Conservation (phyloP, 2,797 vertebrate genomes). For the Halcyon chelicuti region DNA sequence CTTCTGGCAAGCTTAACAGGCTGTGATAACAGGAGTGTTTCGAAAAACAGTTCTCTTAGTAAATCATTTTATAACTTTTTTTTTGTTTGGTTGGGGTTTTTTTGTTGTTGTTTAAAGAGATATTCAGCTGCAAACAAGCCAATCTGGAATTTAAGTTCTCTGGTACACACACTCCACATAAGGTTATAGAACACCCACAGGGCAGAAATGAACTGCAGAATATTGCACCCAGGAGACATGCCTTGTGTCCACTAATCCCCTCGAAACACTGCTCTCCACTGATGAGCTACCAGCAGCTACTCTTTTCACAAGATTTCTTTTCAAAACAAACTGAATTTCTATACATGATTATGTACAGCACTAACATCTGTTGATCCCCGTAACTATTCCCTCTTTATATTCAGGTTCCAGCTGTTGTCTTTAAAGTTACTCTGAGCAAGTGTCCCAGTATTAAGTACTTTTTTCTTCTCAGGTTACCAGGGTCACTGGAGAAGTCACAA, state of each 20-base stretch:
- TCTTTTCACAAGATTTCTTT: constrained; percentile 21
- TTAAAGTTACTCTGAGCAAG: background rate
- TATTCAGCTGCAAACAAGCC: background rate
- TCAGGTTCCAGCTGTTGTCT: constrained; percentile 43
- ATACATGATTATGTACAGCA: background rate
- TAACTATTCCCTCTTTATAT: constrained; percentile 25
- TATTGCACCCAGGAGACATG: background rate
- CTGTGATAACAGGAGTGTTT: background rate
- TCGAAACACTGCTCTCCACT: background rate
- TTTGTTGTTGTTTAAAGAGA: background rate
- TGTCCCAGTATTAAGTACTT: background rate
- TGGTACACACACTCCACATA: background rate
- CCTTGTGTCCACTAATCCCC: background rate
- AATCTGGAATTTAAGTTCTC: background rate
- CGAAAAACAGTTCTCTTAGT: background rate
- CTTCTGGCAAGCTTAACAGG: background rate
- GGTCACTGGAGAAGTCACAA: constrained; percentile 29
- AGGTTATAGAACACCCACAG: background rate
- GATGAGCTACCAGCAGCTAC: background rate
- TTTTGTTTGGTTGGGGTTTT: too few species aligned
- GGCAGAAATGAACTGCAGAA: background rate
- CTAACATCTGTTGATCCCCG: background rate
- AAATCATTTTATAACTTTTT: background rate
- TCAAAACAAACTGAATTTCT: constrained; percentile 23
- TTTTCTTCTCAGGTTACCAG: constrained; percentile 48